These are phyloP conservation scores for Odontamblyopus lacepedii DNA, from an alignment of 2,797 vertebrate species.

Conservation along the genomic window DNA sequence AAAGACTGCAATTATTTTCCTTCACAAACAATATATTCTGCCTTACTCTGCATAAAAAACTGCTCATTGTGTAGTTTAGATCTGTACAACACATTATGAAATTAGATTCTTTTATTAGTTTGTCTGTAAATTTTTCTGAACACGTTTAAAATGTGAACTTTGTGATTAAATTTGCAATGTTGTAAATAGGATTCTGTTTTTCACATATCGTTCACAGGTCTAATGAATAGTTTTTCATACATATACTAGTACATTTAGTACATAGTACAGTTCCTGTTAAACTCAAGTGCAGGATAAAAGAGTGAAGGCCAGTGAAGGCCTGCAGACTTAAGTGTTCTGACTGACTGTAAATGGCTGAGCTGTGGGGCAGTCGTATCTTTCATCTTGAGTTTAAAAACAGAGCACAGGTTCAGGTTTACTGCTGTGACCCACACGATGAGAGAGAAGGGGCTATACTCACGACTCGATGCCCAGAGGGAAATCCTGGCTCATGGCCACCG, in stretches of 20 bases:
- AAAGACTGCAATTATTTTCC: no score
- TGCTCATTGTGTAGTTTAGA: no score
- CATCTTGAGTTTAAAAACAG: slow-evolving; percentile 1
- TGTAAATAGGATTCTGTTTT: no score
- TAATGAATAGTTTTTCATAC: no score
- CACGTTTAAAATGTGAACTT: no score
- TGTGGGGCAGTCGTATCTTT: not conserved
- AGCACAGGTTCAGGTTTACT: slow-evolving; percentile 4
- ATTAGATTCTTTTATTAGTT: no score
- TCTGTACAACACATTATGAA: no score
- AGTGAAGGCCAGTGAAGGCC: not conserved
- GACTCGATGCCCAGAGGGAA: slow-evolving; percentile 93
- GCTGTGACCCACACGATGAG: slow-evolving; percentile 25
- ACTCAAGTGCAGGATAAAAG: not conserved
- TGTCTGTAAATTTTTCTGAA: no score
- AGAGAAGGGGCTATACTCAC: slow-evolving; percentile 78
- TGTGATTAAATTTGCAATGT: no score
- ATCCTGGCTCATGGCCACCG: slow-evolving; percentile 96
- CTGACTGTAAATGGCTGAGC: not conserved
- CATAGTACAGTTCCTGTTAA: not conserved
- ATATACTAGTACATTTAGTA: not conserved
- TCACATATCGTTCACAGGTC: no score
- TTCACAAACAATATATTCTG: no score
- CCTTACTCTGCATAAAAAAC: no score
- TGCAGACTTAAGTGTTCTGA: not conserved